Evolutionary conservation across 1,140 invertebrate species (phyloP).

Genomic region (Pachyrhynchus sulphureomaculatus): DNA sequence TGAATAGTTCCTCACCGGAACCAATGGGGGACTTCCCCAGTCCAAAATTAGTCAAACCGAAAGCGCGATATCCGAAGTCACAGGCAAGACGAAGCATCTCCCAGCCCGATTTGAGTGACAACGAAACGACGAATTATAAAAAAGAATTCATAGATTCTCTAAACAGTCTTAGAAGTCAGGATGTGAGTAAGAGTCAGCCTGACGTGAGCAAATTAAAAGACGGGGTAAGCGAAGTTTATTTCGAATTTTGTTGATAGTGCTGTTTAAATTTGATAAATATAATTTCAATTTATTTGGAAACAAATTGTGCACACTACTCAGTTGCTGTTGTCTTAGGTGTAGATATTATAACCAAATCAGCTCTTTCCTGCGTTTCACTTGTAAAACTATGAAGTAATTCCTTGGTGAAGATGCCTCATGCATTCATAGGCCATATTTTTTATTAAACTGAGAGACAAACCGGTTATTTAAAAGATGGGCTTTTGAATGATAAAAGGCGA

Average conservation of each 20-base stretch:
- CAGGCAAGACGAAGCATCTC: conserved; percentile 25
- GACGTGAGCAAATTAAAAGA: conserved; percentile 35
- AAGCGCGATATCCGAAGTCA: conserved; percentile 7
- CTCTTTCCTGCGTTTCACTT: too few species aligned
- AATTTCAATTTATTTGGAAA: not conserved
- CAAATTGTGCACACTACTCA: too few species aligned
- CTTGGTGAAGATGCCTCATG: too few species aligned
- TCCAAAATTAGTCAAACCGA: conserved; percentile 20
- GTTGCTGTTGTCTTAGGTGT: too few species aligned
- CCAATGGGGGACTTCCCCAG: conserved; percentile 7
- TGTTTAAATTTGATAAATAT: not conserved
- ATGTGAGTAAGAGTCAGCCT: conserved; percentile 37
- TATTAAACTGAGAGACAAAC: too few species aligned
- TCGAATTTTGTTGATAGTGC: not conserved
- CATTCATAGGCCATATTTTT: too few species aligned
- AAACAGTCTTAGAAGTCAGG: conserved; percentile 29
- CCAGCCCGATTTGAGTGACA: conserved; percentile 35
- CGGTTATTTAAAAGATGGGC: too few species aligned
- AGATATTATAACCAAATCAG: too few species aligned
- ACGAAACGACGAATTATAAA: conserved; percentile 25
- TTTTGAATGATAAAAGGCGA: too few species aligned
- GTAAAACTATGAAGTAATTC: too few species aligned
- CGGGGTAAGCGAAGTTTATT: conserved; percentile 28
- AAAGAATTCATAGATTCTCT: conserved; percentile 34
- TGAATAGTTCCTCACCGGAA: conserved; percentile 34